Conservation (phyloP, 2,888 invertebrate species). For the Autographa pulchrina region DNA sequence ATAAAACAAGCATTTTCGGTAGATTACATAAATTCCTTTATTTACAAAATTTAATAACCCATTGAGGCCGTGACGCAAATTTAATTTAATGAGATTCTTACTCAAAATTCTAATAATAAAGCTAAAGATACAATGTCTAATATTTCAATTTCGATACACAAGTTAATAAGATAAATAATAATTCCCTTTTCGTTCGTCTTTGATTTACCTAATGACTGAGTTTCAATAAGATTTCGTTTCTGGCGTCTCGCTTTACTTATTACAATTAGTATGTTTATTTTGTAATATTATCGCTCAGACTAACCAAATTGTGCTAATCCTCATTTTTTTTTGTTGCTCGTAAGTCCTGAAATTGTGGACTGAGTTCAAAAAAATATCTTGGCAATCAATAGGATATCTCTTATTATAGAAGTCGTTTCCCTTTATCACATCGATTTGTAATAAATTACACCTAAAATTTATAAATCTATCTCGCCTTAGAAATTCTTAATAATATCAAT, state of each 20-base stretch:
- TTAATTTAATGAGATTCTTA: not conserved
- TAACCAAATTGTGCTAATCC: too few relatives aligned
- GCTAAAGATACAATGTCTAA: not conserved
- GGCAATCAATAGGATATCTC: too few relatives aligned
- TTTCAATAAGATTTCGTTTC: not conserved
- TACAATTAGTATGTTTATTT: too few relatives aligned
- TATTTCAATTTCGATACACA: not conserved
- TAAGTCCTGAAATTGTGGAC: too few relatives aligned
- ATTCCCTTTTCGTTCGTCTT: not conserved
- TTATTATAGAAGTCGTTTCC: too few relatives aligned
- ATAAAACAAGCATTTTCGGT: not conserved
- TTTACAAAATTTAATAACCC: not conserved
- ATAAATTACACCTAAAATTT: too few relatives aligned
- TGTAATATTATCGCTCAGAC: too few relatives aligned
- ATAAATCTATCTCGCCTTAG: too few relatives aligned
- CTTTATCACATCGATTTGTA: too few relatives aligned
- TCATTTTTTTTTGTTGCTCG: too few relatives aligned
- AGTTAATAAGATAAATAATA: not conserved
- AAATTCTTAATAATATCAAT: too few relatives aligned
- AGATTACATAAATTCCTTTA: not conserved
- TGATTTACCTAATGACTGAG: slow-evolving; percentile 1
- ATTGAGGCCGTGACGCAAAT: slow-evolving; percentile 3
- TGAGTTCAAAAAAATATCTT: too few relatives aligned
- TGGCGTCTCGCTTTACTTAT: not conserved
- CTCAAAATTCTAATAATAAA: not conserved